These are phyloP conservation scores for Agonum fuliginosum DNA, from an alignment of 2,888 invertebrate species.

Conservation along the genomic window DNA sequence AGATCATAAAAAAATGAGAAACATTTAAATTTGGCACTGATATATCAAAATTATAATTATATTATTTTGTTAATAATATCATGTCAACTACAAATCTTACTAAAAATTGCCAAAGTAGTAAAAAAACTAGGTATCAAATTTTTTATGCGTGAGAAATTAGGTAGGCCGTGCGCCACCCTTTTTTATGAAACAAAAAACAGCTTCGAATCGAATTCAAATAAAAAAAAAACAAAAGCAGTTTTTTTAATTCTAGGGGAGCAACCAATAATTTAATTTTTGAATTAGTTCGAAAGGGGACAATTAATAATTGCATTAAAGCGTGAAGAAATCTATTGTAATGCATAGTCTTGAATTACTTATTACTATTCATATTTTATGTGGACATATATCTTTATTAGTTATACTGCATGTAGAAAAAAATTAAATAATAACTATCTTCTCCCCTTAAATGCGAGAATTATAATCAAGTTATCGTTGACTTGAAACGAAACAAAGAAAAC, in stretches of 20 bases:
- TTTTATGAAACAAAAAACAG: conserved; percentile 2
- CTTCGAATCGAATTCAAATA: conserved; percentile 14
- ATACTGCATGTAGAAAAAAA: not conserved
- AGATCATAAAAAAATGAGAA: too few species aligned
- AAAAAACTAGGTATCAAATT: not conserved
- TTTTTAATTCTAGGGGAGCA: conserved; percentile 10
- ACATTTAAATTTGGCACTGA: not conserved
- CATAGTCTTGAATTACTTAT: conserved; percentile 13
- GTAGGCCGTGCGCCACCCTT: not conserved
- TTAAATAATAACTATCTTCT: conserved; percentile 7
- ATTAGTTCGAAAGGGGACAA: conserved; percentile 40
- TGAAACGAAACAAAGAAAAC: not conserved
- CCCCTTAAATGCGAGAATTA: conserved; percentile 1
- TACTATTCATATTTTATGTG: conserved; percentile 24
- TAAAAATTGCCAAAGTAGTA: not conserved
- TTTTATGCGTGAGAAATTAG: conserved; percentile 4
- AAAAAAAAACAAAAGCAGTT: conserved; percentile 28
- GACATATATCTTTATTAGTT: conserved; percentile 45
- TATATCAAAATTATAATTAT: not conserved
- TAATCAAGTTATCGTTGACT: conserved; percentile 19
- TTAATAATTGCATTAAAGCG: conserved; percentile 39
- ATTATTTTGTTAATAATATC: not conserved
- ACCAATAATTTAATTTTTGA: conserved; percentile 42
- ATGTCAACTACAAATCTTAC: too few species aligned
- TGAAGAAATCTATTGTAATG: conserved; percentile 19